Base-by-base conservation (phyloP, 2,797 vertebrate genomes). In the Gouania willdenowi region DNA sequence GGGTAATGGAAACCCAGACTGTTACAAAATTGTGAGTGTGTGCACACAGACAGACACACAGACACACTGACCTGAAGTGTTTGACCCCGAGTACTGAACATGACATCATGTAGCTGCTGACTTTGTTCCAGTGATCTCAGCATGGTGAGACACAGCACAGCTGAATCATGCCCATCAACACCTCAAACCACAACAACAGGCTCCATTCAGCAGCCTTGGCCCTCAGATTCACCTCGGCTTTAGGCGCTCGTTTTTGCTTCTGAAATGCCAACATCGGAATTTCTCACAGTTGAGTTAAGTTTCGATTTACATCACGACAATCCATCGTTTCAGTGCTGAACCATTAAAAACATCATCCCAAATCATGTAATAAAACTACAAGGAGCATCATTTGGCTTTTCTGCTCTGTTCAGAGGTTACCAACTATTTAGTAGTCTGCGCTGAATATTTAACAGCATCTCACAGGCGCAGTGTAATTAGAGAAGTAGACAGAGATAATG, bases 111-210 rank as follows among this genome's bases (percentile, higher is more conserved):
- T 11, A 30, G 45, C 47, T 31, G 27, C 34, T 38, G 44, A 25
- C 32, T 74, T 79, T 66, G 55, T 70, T 79, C 71, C 72, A 62
- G 50, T 81, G 76, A 83, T 61, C 67, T 81, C 78, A 81, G 71
- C 58, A 15, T 21, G 16, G 48, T 42, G 59, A 72, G 36, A 60
- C 29, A 51, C 38, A 40, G 34, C 30, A 57, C 75, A 69, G 60
- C 54, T 52, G 46, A 8, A 41, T 31, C 37, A 34, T 51, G 55
- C 48, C 54, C 77, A 51, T 83, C 73, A 81, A 58, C 74, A 71
- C 79, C 54, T 81, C 63, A 2, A 23, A 67, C 44, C 55, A 74
- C 73, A 80, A 83, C 70, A 82, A 79, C 49, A 70, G 75, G 47
- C 53, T 62, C 62, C 62, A 79, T 77, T 77, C 76, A 79, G 30